phyloP scores from a whole-genome alignment of 2,113 vertebrate genomes.

The Notarius lentiginosus region DNA sequence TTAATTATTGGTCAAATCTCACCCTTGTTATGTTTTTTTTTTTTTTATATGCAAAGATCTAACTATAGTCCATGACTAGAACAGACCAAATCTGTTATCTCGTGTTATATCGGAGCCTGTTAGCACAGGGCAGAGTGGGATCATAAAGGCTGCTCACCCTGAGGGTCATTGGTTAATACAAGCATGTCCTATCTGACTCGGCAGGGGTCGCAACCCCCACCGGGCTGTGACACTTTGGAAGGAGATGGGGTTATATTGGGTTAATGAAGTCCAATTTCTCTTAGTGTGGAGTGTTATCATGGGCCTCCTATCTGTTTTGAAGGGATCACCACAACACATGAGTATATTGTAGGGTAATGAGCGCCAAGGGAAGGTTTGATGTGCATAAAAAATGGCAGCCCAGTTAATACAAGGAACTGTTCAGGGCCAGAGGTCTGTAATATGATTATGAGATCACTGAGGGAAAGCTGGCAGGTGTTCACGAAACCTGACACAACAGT shows the following conservation, averaged over 20 bases:
- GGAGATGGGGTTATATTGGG: conserved; percentile 67
- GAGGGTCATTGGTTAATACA: conserved; percentile 63
- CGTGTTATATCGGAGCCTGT: conserved; percentile 10
- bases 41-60: conserved; percentile 14
- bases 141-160: conserved; percentile 39
- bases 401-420: conserved; percentile 3
- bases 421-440: not conserved
- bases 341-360: not conserved
- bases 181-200: conserved; percentile 54
- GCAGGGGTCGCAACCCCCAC: conserved; percentile 47
- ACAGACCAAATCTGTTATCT: conserved; percentile 14
- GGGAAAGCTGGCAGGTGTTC: not conserved
- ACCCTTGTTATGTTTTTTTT: not conserved
- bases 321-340: conserved; percentile 5
- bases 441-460: conserved; percentile 21
- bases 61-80: not conserved
- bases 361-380: not conserved
- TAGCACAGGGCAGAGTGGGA: conserved; percentile 20
- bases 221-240: conserved; percentile 56
- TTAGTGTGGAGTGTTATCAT: conserved; percentile 46
- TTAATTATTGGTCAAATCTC: not conserved
- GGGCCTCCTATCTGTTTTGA: not conserved
- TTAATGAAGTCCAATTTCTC: conserved; percentile 69
- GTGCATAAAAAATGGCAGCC: not conserved
- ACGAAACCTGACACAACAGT: not conserved